Evolutionary conservation across 2,113 vertebrate genomes (phyloP).

Genomic region (Campylomormyrus numenius): DNA sequence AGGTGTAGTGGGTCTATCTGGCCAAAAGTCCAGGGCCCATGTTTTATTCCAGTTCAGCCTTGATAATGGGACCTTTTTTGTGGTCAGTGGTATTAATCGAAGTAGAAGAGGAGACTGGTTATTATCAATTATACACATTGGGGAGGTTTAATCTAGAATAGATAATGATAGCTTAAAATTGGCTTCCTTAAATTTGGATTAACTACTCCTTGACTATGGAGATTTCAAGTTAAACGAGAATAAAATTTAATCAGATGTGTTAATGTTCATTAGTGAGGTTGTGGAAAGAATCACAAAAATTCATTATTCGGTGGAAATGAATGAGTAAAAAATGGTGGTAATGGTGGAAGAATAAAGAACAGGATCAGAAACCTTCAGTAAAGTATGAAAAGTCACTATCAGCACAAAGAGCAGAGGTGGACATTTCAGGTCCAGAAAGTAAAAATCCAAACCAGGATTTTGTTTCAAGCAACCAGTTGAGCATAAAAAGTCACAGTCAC

Average conservation of each 20-base stretch:
- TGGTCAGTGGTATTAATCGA: background rate
- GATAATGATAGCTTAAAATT: background rate
- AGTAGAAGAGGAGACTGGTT: background rate
- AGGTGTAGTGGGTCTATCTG: background rate
- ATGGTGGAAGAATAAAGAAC: background rate
- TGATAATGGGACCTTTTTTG: background rate
- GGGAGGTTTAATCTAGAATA: background rate
- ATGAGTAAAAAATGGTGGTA: background rate
- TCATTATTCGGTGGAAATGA: too few species aligned
- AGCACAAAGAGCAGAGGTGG: too few species aligned
- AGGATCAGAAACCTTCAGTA: background rate
- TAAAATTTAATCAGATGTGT: background rate
- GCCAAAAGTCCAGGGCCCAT: background rate
- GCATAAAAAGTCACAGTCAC: too few species aligned
- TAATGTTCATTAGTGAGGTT: background rate
- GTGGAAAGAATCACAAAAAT: background rate
- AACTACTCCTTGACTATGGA: background rate
- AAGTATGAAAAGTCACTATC: background rate
- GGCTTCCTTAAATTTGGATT: background rate
- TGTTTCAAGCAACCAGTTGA: too few species aligned
- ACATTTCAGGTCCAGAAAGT: too few species aligned
- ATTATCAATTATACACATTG: background rate
- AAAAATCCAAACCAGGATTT: too few species aligned
- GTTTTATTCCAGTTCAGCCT: background rate
- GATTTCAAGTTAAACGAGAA: background rate